Conservation (phyloP, 1,140 invertebrate genomes). For the Neuroterus valhalla region DNA sequence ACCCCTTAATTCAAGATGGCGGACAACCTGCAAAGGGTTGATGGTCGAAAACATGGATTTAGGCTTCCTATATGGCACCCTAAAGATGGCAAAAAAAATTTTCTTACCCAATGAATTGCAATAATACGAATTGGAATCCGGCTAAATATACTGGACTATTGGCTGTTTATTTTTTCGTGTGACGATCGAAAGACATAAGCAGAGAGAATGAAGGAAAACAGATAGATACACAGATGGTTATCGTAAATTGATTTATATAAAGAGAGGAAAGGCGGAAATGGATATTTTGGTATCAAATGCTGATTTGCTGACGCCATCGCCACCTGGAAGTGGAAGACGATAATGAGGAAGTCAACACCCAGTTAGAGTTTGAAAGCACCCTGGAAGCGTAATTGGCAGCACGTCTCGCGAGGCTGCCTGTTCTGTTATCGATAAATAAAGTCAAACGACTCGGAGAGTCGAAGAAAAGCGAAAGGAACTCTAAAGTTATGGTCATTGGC, state of each 20-base stretch:
- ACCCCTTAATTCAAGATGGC: too few relatives aligned
- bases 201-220: not conserved
- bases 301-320: not conserved
- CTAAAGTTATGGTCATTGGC: conserved; percentile 25
- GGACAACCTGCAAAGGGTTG: too few relatives aligned
- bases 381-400: not conserved
- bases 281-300: not conserved
- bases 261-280: not conserved
- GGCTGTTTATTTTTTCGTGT: not conserved
- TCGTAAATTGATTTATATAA: conserved; percentile 20
- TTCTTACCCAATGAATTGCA: too few relatives aligned
- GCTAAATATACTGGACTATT: too few relatives aligned
- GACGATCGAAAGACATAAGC: not conserved
- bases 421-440: conserved; percentile 15
- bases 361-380: not conserved
- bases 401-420: conserved; percentile 7
- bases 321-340: conserved; percentile 6
- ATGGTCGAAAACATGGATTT: too few relatives aligned
- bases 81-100: too few relatives aligned
- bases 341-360: not conserved
- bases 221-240: not conserved
- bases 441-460: conserved; percentile 1
- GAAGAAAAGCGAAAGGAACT: conserved; percentile 29
- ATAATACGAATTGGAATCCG: too few relatives aligned
- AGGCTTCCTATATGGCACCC: too few relatives aligned